Evolutionary conservation across 2,113 vertebrate genomes (phyloP), one percentile per base, ranked within the genome.

Genomic region (Eulemur rufifrons): DNA sequence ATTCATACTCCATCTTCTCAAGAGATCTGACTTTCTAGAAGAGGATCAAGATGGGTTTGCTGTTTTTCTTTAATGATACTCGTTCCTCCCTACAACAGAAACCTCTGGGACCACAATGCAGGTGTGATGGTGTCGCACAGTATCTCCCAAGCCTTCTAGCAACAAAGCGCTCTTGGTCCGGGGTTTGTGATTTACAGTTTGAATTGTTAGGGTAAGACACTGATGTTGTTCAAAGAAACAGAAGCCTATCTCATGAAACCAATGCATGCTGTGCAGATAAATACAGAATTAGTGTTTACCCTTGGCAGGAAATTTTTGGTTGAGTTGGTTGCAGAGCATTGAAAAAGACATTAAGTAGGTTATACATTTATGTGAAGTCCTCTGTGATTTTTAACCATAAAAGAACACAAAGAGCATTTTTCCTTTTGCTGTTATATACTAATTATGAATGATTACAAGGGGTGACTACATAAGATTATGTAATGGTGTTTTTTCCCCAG

Each of bases 181-280:
- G 14, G 34, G 45, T 59, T 95, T 74, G 61, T 13, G 32, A 18
- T 64, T 68, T 83, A 78, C 4, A 74, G 37, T 77, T 37, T 80
- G 25, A 93, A 93, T 76, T 54, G 6, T 94, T 50, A 76, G 45
- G 37, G 45, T n/a, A 84, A 89, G 52, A 61, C 25, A 54, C 27
- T 20, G 25, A 73, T 66, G 12, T 17, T 82, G 23, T 91, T 94
- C 37, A 61, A 84, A 96, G 76, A 87, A 86, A 95, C 1, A 45
- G 39, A 90, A 21, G 77, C 29, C 74, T 32, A 59, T 27, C 27
- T 93, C 47, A 14, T 21, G 42, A 88, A 92, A 71, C 29, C 69
- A 73, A 47, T 12, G 37, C 29, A 96, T 92, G 93, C 89, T 97
- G 56, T 95, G 84, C 76, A 98, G 97, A 97, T 98, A 98, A 98